A percentile compares a stretch with the other conserved stretches of the same genome.
Evolutionary conservation across 1,140 invertebrate species (phyloP).

Genomic region (Drosophila kanapiae): DNA sequence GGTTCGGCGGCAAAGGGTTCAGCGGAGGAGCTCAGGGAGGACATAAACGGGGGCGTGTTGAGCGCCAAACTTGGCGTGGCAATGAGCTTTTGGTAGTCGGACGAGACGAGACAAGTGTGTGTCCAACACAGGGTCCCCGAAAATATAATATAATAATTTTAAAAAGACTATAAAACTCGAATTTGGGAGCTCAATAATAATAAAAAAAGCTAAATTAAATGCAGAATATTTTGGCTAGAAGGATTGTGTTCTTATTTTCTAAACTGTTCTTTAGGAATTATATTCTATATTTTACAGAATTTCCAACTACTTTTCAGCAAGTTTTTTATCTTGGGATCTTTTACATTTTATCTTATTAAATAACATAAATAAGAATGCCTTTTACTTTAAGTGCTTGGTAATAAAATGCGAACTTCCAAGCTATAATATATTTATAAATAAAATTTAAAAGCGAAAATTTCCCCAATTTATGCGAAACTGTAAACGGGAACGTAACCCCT

Average conservation of each 20-base stretch:
- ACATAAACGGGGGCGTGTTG: conserved; percentile 80
- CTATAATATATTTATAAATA: not conserved
- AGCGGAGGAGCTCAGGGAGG: conserved; percentile 16
- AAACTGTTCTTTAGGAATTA: not conserved
- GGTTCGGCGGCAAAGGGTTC: not conserved
- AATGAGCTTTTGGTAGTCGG: conserved; percentile 72
- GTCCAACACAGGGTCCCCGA: conserved; percentile 14
- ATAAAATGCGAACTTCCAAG: no score
- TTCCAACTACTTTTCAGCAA: no score
- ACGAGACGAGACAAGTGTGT: conserved; percentile 48
- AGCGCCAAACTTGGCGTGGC: conserved; percentile 56
- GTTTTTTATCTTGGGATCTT: no score
- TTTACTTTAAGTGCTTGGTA: no score
- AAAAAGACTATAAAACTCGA: not conserved
- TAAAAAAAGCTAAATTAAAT: not conserved
- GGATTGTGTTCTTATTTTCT: not conserved
- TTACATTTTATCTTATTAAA: no score
- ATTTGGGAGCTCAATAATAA: not conserved
- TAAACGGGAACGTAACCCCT: not conserved
- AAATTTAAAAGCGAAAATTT: not conserved
- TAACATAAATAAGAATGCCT: no score
- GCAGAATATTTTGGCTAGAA: not conserved
- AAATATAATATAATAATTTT: not conserved
- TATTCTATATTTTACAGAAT: not conserved
- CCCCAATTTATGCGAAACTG: not conserved